phyloP scores from a whole-genome alignment of 2,113 vertebrate genomes.

The Stegostoma tigrinum region DNA sequence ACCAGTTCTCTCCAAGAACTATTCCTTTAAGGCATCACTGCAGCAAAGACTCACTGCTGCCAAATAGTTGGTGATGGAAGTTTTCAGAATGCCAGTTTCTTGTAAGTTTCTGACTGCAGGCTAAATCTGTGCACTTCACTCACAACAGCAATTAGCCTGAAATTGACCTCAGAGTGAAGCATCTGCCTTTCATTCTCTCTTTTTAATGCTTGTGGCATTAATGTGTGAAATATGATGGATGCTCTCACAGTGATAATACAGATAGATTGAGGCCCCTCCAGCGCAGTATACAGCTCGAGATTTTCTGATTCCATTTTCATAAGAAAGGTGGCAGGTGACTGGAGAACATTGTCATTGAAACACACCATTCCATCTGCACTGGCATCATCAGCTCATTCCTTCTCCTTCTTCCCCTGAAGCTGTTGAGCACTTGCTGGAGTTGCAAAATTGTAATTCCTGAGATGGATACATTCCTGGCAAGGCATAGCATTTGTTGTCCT shows the following conservation, averaged over 20 bases:
- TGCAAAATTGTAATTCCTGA: neutral
- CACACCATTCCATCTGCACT: neutral
- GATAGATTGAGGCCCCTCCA: neutral
- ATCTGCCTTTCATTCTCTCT: neutral
- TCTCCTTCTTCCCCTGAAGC: neutral
- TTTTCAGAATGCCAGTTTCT: neutral
- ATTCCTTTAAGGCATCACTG: neutral
- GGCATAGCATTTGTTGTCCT: neutral
- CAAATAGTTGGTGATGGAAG: neutral
- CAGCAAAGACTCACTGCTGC: neutral
- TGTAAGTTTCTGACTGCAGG: neutral
- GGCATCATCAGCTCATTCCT: neutral
- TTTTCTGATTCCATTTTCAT: neutral
- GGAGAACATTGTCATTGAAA: neutral
- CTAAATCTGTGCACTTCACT: neutral
- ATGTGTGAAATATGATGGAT: neutral
- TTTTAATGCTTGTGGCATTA: neutral
- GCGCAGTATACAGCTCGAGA: neutral
- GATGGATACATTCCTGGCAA: neutral
- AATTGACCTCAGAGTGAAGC: neutral
- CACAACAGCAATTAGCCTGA: slow-evolving; percentile 16
- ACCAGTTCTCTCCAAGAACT: neutral
- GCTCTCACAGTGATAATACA: neutral
- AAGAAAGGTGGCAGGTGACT: neutral
- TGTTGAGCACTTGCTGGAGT: neutral